Base-by-base conservation (phyloP, 2,113 vertebrate species). In the Oryzias celebensis region DNA sequence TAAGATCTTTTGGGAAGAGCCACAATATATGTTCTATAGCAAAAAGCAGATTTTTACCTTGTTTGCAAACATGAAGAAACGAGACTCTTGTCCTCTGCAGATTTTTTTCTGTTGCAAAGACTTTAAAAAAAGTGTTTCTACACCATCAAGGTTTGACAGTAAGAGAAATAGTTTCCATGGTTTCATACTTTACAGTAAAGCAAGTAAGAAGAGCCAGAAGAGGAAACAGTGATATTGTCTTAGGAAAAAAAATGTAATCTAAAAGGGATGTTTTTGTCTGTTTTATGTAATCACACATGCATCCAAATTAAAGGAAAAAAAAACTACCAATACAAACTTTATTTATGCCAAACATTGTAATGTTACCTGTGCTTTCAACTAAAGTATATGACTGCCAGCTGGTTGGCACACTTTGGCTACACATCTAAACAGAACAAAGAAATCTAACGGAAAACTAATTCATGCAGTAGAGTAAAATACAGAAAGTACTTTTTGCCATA, bases 51-150 rank as follows among this genome's bases (percentile, higher is more conserved):
- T 28, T 41, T 52, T 52, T 52, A 49, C 26, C 22, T 26, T 28
- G 51, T 62, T 52, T 43, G 60, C 14, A 20, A 18, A 20, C 18
- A 48, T 20, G n/a, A 52, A 52, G 10, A 52, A 62, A 62, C 24
- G 7, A 48, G 47, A 20, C n/a, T 12, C 8, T 17, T 10, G 18
- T 48, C 7, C 8, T 17, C 46, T 18, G 12, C 47, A 48, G 8
- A 12, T 48, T 12, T 48, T 8, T 48, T 10, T 20, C 0, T 17
- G 3, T 7, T n/a, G 7, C 0, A 48, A 18, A 48, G n/a, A 8
- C 17, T 20, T 48, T 20, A 8, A 18, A 48, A 18, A 18, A 18
- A 10, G 47, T 48, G 18, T n/a, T 48, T 18, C 46, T 18, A 20
- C 17, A 47, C 45, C 45, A 47, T 2, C 45, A 48, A 48, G 47